phyloP scores from a whole-genome alignment of 2,113 vertebrate genomes.

The Calypte anna region DNA sequence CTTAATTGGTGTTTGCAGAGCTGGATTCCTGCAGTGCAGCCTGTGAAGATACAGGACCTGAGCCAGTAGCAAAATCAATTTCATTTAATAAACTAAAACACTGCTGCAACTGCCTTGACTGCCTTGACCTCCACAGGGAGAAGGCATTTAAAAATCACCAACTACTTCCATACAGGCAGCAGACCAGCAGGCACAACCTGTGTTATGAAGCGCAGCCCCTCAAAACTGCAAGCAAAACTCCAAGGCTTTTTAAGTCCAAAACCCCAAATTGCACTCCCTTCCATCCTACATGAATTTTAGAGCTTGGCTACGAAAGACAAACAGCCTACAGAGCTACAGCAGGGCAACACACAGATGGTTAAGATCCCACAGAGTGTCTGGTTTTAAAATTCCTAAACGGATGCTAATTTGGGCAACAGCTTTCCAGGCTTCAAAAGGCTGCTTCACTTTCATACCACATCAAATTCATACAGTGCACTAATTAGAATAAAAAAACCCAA shows the following conservation, averaged over 20 bases:
- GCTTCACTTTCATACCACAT: neutral
- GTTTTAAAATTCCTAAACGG: neutral
- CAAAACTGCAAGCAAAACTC: neutral
- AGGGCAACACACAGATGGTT: neutral
- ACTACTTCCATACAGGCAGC: neutral
- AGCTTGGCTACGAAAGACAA: neutral
- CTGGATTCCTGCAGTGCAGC: neutral
- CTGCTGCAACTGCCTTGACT: neutral
- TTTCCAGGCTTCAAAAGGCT: neutral
- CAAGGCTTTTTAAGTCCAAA: neutral
- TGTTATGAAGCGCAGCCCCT: neutral
- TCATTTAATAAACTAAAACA: neutral
- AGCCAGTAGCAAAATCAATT: neutral
- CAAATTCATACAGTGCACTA: neutral
- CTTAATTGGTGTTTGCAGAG: neutral
- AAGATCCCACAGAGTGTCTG: neutral
- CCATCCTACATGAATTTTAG: neutral
- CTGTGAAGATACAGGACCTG: neutral
- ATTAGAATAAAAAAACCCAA: neutral
- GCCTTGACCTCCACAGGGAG: neutral
- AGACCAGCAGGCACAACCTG: neutral
- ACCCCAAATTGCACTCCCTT: neutral
- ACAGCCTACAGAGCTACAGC: neutral
- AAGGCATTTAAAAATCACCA: fast-evolving
- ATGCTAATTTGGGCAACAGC: neutral